Conservation (phyloP, 2,888 invertebrate species). For the Chromoteleia sp. region DNA sequence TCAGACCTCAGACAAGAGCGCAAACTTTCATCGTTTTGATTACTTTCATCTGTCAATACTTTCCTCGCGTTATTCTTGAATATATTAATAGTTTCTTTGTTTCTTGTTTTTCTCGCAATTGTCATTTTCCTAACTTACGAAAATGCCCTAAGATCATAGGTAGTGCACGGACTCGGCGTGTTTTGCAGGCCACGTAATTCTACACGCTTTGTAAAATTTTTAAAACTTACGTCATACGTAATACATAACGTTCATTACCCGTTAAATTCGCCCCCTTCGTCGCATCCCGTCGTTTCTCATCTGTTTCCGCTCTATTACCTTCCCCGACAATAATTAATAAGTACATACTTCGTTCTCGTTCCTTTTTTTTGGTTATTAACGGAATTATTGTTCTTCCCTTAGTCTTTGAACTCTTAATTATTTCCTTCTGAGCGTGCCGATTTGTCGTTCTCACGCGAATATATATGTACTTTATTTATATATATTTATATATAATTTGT, state of each 20-base stretch:
- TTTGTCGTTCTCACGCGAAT: constrained; percentile 73
- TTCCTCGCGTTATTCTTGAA: constrained; percentile 66
- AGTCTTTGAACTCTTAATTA: constrained; percentile 80
- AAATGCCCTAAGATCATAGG: constrained; percentile 79
- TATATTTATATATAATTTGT: constrained; percentile 72
- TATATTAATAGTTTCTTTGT: constrained; percentile 68
- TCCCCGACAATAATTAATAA: constrained; percentile 60
- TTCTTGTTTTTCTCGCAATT: constrained; percentile 28
- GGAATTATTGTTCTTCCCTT: constrained; percentile 69
- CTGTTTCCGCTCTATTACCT: background rate
- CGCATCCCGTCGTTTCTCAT: background rate
- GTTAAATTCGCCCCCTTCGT: constrained; percentile 64
- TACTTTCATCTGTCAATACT: constrained; percentile 67
- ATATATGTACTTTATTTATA: constrained; percentile 72
- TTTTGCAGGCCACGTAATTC: constrained; percentile 73
- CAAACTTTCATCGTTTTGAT: constrained; percentile 70
- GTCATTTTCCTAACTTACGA: constrained; percentile 74
- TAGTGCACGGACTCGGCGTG: constrained; percentile 75
- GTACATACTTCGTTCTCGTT: constrained; percentile 56
- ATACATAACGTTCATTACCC: constrained; percentile 73
- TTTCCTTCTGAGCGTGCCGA: constrained; percentile 72
- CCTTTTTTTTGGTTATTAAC: constrained; percentile 67
- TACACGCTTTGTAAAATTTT: constrained; percentile 79
- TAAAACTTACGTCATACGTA: constrained; percentile 79
- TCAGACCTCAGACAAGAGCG: constrained; percentile 62